Evolutionary conservation across 2,113 vertebrate species (phyloP).

Genomic region (Anthoscopus minutus): DNA sequence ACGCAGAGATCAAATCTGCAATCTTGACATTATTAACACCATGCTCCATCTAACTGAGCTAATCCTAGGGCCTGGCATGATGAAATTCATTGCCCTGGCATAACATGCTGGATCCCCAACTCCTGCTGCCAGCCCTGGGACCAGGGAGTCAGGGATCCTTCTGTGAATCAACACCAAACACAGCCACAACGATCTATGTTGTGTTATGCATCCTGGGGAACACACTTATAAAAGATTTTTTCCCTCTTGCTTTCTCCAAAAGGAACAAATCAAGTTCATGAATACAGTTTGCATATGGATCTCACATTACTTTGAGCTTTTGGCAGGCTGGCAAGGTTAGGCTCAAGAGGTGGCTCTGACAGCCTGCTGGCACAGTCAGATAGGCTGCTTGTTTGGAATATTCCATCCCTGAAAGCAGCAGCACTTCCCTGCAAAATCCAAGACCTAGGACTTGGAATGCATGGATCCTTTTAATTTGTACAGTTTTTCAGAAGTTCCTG

Average conservation of each 20-base stretch:
- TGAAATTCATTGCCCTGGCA: not conserved
- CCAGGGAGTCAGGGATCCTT: not conserved
- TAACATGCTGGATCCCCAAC: not conserved
- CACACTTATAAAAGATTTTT: no score
- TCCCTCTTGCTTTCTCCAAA: not conserved
- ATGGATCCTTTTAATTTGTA: not conserved
- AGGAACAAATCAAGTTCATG: not conserved
- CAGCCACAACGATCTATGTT: not conserved
- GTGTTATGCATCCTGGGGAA: not conserved
- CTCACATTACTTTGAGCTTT: not conserved
- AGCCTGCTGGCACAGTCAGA: conserved; percentile 22
- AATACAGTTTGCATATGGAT: conserved; percentile 20
- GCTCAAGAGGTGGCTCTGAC: not conserved
- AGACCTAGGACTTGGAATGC: not conserved
- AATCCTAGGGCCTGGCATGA: not conserved
- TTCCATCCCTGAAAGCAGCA: not conserved
- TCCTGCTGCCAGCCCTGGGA: not conserved
- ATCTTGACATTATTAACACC: no score
- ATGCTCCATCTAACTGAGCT: not conserved
- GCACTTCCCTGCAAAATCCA: not conserved
- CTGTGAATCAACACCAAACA: not conserved
- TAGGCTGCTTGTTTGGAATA: conserved; percentile 7
- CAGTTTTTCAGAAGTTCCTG: not conserved
- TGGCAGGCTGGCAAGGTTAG: conserved; percentile 14
- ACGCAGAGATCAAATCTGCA: not conserved